A percentile compares a stretch with the other conserved stretches of the same genome.
Evolutionary conservation across 2,888 invertebrate species (phyloP).

Genomic region (Phortica okadai): DNA sequence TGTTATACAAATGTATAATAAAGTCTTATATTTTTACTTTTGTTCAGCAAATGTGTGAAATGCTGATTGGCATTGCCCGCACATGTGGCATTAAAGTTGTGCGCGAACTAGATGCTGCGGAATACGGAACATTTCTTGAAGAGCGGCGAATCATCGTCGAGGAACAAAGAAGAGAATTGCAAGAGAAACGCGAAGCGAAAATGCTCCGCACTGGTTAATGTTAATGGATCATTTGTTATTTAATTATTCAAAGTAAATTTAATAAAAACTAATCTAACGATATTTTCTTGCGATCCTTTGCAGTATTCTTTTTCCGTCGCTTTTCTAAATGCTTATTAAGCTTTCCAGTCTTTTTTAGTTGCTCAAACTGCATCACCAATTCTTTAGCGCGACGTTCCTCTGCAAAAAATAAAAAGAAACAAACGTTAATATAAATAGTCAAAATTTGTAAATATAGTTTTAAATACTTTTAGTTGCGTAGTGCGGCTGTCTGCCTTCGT

Average conservation of each 20-base stretch:
- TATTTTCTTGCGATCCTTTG: constrained; percentile 75
- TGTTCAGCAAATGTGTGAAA: constrained; percentile 84
- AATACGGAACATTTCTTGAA: constrained; percentile 88
- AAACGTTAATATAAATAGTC: neutral
- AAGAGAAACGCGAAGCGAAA: constrained; percentile 92
- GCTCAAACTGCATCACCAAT: constrained; percentile 87
- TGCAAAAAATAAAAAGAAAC: constrained; percentile 76
- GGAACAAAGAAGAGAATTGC: constrained; percentile 85
- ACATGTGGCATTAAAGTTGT: constrained; percentile 92
- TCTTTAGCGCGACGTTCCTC: constrained; percentile 87
- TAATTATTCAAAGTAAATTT: constrained; percentile 55
- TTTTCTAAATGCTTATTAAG: constrained; percentile 89
- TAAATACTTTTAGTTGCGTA: constrained; percentile 84
- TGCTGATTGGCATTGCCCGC: constrained; percentile 86
- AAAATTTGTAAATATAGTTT: neutral
- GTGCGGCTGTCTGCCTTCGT: constrained; percentile 46
- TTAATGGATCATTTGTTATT: constrained; percentile 34
- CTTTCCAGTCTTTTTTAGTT: constrained; percentile 86
- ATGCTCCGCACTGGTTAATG: constrained; percentile 86
- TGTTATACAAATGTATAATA: neutral
- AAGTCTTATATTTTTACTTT: constrained; percentile 3
- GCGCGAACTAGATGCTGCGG: constrained; percentile 84
- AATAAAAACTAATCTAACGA: constrained; percentile 66
- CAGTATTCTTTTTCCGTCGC: constrained; percentile 84
- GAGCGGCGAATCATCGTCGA: constrained; percentile 84